phyloP scores from a whole-genome alignment of 1,140 invertebrate species.

The Drosophila kohkoa region DNA sequence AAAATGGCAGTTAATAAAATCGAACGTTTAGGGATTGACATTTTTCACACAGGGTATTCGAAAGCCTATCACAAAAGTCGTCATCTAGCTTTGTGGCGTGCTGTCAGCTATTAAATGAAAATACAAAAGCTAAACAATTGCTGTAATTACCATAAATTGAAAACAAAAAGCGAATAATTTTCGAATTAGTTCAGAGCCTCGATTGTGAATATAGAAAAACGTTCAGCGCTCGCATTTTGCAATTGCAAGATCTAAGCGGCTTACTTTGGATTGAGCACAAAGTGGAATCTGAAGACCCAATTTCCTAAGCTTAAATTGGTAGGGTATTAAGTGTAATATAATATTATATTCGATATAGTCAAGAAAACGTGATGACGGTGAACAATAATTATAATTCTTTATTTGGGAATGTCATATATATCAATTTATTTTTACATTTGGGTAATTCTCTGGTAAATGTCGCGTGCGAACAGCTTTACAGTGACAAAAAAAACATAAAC shows the following conservation, averaged over 20 bases:
- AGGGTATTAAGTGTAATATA: no score
- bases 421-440: no score
- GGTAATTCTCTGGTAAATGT: no score
- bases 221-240: neutral
- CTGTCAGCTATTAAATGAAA: constrained; percentile 59
- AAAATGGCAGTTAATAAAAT: neutral
- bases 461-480: no score
- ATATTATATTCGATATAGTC: no score
- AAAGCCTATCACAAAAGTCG: neutral
- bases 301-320: no score
- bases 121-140: constrained; percentile 65
- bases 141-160: constrained; percentile 63
- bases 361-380: no score
- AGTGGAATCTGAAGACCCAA: neutral
- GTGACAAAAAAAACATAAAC: no score
- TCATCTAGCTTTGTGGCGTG: neutral
- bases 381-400: no score
- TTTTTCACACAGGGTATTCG: neutral
- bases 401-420: no score
- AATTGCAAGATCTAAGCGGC: neutral
- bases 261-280: neutral
- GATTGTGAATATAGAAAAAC: constrained; percentile 15
- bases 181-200: constrained; percentile 21
- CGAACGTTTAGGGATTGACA: no score
- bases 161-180: constrained; percentile 53